phyloP scores from a whole-genome alignment of 2,797 vertebrate species.

The Diceros bicornis region DNA sequence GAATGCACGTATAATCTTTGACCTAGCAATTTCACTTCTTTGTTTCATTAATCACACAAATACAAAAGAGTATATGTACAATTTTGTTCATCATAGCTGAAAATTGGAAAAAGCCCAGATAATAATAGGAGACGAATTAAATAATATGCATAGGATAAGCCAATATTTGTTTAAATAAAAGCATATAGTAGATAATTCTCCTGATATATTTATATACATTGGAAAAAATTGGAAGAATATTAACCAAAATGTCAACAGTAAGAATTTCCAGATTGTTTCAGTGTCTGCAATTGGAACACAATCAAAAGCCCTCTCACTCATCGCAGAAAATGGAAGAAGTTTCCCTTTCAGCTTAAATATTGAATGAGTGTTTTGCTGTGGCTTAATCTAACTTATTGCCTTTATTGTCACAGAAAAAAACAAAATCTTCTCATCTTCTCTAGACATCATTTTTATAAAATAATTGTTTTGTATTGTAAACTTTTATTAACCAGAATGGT shows the following conservation, averaged over 20 bases:
- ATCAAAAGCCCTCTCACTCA: neutral
- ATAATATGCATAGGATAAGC: neutral
- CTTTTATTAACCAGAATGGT: neutral
- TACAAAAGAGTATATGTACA: neutral
- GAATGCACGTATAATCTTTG: neutral
- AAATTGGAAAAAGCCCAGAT: neutral
- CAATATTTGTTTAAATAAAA: conserved; percentile 13
- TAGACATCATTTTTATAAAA: neutral
- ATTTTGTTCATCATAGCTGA: neutral
- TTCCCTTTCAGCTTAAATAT: neutral
- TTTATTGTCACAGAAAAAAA: neutral
- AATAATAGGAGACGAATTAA: neutral
- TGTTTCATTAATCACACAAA: neutral
- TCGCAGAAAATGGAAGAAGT: neutral
- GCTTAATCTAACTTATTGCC: neutral
- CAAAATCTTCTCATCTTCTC: neutral
- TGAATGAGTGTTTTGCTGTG: neutral
- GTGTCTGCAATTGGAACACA: neutral
- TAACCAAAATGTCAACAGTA: neutral
- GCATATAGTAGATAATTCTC: neutral
- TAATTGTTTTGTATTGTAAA: neutral
- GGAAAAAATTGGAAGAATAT: neutral
- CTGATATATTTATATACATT: neutral
- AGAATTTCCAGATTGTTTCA: neutral
- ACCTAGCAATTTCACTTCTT: neutral